Percentiles rank a stretch among this genome's conserved stretches.
These are phyloP conservation scores for Neolamprologus devosi DNA, from an alignment of 2,113 vertebrate genomes.

Conservation along the genomic window DNA sequence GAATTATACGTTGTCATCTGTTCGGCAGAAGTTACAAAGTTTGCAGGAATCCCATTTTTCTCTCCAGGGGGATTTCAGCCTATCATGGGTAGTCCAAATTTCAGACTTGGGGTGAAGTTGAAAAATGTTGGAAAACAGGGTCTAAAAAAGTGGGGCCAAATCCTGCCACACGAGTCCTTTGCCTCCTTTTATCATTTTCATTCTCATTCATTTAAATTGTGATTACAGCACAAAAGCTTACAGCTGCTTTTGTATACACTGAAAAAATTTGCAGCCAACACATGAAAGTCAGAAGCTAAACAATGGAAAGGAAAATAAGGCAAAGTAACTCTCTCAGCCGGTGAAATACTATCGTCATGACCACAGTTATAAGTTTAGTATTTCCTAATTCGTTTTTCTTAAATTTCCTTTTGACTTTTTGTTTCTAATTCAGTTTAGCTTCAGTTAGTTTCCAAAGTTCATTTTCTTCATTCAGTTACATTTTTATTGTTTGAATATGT, in stretches of 20 bases:
- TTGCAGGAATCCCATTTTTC: neutral
- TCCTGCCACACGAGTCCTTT: neutral
- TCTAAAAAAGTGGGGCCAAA: neutral
- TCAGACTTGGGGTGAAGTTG: neutral
- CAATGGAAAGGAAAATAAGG: neutral
- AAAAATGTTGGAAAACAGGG: neutral
- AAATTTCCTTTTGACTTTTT: neutral
- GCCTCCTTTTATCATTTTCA: neutral
- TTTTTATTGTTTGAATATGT: neutral
- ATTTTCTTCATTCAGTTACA: neutral
- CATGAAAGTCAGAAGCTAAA: neutral
- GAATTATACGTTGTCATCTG: neutral
- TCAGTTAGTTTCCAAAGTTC: fast-evolving
- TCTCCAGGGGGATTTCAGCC: neutral
- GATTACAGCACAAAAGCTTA: neutral
- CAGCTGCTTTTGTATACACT: neutral
- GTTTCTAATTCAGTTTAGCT: neutral
- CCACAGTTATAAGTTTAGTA: neutral
- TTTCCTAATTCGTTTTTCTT: neutral
- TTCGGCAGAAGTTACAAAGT: neutral
- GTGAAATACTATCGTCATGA: neutral
- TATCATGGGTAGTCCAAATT: neutral
- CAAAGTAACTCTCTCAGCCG: neutral
- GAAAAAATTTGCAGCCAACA: neutral
- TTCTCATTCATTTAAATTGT: neutral